Evolutionary conservation across 2,797 vertebrate species (phyloP).

Genomic region (Lagorchestes hirsutus): DNA sequence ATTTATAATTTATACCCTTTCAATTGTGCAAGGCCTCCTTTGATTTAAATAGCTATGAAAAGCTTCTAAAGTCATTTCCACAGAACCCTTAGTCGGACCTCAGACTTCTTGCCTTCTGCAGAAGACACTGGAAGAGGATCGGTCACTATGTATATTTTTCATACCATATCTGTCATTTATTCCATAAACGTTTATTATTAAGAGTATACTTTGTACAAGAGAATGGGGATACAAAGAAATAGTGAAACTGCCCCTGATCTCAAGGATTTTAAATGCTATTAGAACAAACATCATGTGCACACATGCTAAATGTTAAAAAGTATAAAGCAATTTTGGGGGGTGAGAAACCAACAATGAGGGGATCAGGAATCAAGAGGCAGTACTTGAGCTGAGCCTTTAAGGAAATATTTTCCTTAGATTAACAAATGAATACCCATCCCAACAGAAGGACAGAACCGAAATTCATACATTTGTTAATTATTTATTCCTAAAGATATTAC

Average conservation of each 20-base stretch:
- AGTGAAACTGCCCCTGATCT: background rate
- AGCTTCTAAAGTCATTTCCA: background rate
- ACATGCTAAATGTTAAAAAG: background rate
- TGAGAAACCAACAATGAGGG: background rate
- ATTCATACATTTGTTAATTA: background rate
- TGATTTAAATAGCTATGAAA: background rate
- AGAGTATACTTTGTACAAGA: background rate
- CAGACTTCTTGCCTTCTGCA: background rate
- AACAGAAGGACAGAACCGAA: background rate
- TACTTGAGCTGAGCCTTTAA: background rate
- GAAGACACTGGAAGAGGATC: background rate
- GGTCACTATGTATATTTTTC: background rate
- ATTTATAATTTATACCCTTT: background rate
- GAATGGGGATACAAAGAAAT: background rate
- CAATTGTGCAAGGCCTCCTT: background rate
- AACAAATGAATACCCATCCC: background rate
- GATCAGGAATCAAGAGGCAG: background rate
- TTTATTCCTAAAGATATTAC: background rate
- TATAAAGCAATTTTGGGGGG: background rate
- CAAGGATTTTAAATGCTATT: background rate
- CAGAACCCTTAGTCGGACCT: background rate
- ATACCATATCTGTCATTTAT: background rate
- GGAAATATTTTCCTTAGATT: background rate
- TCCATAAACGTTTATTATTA: background rate
- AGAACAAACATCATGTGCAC: background rate